phyloP scores from a whole-genome alignment of 2,888 invertebrate species.

The Caenorhabditis zanzibari region DNA sequence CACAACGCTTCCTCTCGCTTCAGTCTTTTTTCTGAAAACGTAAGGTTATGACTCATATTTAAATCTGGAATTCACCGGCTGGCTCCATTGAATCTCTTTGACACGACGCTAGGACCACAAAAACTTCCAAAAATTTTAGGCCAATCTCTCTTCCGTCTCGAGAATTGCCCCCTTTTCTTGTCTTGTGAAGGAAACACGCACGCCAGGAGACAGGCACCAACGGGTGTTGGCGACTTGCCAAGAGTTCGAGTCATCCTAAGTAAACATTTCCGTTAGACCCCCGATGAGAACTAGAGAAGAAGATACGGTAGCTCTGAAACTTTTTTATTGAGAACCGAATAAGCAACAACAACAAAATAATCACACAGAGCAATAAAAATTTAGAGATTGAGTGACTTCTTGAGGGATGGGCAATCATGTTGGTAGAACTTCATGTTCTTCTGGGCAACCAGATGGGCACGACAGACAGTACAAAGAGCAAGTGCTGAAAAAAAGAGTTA shows the following conservation, averaged over 20 bases:
- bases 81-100: too few species aligned
- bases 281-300: too few species aligned
- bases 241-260: background rate
- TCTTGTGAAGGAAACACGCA: background rate
- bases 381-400: slow-evolving; percentile 6
- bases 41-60: too few species aligned
- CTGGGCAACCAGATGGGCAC: slow-evolving; percentile 1
- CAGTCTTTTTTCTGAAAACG: too few species aligned
- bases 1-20: too few species aligned
- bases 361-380: background rate
- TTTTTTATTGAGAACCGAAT: too few species aligned
- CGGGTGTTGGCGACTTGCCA: background rate
- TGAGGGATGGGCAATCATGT: slow-evolving; percentile 7
- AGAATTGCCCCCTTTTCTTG: background rate
- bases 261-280: background rate
- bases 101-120: too few species aligned
- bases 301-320: too few species aligned
- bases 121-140: too few species aligned
- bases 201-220: background rate
- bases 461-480: background rate
- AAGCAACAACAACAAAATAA: background rate
- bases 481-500: slow-evolving; percentile 3
- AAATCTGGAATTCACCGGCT: too few species aligned
- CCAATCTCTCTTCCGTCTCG: too few species aligned
- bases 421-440: slow-evolving; percentile 13